phyloP scores from a whole-genome alignment of 2,888 invertebrate genomes.

The Drosophila demipolita region DNA sequence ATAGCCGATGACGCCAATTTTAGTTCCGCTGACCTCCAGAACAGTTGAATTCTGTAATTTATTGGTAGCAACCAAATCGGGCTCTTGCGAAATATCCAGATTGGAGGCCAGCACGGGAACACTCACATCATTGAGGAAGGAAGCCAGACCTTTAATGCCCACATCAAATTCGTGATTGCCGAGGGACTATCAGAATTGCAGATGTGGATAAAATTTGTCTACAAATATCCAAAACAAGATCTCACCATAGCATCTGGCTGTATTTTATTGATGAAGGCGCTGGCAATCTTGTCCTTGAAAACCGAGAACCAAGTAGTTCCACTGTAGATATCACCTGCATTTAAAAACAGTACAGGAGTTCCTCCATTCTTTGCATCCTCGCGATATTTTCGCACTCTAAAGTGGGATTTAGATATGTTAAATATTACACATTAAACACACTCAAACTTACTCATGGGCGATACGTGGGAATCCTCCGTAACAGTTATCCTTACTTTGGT shows the following conservation, averaged over 20 bases:
- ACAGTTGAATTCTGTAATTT: slow-evolving; percentile 87
- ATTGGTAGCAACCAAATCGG: slow-evolving; percentile 86
- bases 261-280: slow-evolving; percentile 91
- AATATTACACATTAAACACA: not conserved
- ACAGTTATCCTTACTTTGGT: slow-evolving; percentile 88
- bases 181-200: slow-evolving; percentile 87
- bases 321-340: slow-evolving; percentile 96
- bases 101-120: slow-evolving; percentile 93
- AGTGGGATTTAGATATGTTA: not conserved
- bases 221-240: not conserved
- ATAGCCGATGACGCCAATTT: slow-evolving; percentile 94
- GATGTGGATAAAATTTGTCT: not conserved
- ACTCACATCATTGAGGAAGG: slow-evolving; percentile 89
- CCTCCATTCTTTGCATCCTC: slow-evolving; percentile 86
- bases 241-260: slow-evolving; percentile 94
- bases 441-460: slow-evolving; percentile 85
- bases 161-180: slow-evolving; percentile 98
- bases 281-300: slow-evolving; percentile 92
- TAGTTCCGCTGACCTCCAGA: slow-evolving; percentile 87
- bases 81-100: slow-evolving; percentile 89
- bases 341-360: slow-evolving; percentile 91
- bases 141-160: slow-evolving; percentile 90
- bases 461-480: slow-evolving; percentile 95
- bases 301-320: slow-evolving; percentile 95
- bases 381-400: slow-evolving; percentile 88